Percentiles rank a stretch among this genome's conserved stretches.
Conservation (phyloP, 1,140 invertebrate species). For the Hylaeus anthracinus region DNA sequence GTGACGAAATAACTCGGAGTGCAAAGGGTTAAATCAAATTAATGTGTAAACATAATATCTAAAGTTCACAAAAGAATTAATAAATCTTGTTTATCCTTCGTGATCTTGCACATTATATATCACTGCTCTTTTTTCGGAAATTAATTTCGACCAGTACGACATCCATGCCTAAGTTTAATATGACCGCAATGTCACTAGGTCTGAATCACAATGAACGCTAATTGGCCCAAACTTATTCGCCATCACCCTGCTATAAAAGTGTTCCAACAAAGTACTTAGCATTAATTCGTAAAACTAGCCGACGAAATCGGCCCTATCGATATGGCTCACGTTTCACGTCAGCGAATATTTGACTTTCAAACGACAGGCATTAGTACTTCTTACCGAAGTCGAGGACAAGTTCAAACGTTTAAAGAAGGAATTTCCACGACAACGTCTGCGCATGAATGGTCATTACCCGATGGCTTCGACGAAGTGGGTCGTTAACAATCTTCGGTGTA, state of each 20-base stretch:
- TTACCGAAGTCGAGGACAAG: neutral
- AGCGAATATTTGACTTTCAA: neutral
- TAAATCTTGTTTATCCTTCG: no score
- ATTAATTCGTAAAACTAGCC: neutral
- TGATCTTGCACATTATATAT: no score
- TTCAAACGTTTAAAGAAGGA: slow-evolving; percentile 9
- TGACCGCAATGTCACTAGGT: neutral
- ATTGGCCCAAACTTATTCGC: neutral
- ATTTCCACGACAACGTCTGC: neutral
- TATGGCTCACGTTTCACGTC: neutral
- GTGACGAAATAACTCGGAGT: no score
- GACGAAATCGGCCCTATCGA: neutral
- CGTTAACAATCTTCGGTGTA: slow-evolving; percentile 47
- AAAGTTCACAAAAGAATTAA: no score
- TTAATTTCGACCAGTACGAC: no score
- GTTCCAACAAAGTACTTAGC: neutral
- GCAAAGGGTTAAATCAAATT: no score
- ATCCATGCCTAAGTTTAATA: no score
- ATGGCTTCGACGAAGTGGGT: slow-evolving; percentile 32
- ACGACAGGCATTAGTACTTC: neutral
- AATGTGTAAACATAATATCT: no score
- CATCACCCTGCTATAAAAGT: neutral
- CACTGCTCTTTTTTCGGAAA: no score
- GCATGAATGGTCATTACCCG: slow-evolving; percentile 37
- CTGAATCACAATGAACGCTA: neutral